Evolutionary conservation across 2,888 invertebrate genomes (phyloP).

Genomic region (Tenthredo notha): DNA sequence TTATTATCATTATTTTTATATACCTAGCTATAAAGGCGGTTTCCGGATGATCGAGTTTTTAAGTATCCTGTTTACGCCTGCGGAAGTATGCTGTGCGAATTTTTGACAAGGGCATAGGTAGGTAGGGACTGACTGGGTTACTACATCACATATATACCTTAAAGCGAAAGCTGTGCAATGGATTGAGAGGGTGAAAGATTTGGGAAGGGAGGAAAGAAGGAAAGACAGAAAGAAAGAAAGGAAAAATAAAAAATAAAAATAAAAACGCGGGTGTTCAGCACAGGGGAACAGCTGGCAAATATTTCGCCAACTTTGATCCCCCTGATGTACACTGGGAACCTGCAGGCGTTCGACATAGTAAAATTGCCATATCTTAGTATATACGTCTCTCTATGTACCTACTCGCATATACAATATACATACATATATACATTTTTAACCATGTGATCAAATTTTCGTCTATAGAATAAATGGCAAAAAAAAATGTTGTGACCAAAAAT

Average conservation of each 20-base stretch:
- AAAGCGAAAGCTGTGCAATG: neutral
- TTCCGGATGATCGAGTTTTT: constrained; percentile 42
- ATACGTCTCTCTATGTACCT: neutral
- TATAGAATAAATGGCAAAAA: neutral
- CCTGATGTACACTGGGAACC: neutral
- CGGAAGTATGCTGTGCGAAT: constrained; percentile 48
- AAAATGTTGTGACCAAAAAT: neutral
- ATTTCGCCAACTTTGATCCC: constrained; percentile 60
- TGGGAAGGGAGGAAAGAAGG: neutral
- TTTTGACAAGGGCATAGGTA: constrained; percentile 23
- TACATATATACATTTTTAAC: neutral
- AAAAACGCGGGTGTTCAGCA: constrained; percentile 27
- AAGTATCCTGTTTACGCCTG: constrained; percentile 44
- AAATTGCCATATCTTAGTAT: neutral
- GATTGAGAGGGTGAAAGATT: constrained; percentile 30
- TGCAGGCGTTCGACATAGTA: neutral
- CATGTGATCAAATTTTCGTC: neutral
- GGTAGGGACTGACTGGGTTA: neutral
- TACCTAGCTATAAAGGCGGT: constrained; percentile 20
- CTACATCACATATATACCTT: neutral
- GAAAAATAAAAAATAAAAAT: neutral
- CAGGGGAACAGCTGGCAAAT: constrained; percentile 60
- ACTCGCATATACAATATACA: too few relatives aligned
- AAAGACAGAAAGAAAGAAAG: neutral
- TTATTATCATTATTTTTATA: neutral